Evolutionary conservation across 2,113 vertebrate species (phyloP).

Genomic region (Forbesichthys agassizii): DNA sequence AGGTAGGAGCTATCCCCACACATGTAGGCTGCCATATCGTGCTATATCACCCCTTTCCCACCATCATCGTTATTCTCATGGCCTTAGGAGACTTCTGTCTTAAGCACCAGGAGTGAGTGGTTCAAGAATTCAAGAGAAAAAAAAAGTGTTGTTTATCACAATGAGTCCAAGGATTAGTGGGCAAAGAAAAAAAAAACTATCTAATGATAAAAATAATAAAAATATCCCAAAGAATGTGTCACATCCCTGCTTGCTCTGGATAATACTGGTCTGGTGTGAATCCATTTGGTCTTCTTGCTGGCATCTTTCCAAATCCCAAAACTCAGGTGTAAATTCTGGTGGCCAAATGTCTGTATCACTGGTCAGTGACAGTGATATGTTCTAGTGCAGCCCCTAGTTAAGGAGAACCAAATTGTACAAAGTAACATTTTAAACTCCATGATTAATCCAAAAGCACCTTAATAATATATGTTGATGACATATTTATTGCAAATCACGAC

Average conservation of each 20-base stretch:
- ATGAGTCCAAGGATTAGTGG: background rate
- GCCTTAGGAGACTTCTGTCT: constrained; percentile 21
- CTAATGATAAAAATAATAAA: background rate
- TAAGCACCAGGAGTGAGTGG: constrained; percentile 47
- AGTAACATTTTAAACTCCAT: background rate
- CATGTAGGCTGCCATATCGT: background rate
- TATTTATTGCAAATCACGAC: too few relatives aligned
- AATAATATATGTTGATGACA: background rate
- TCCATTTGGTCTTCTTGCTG: background rate
- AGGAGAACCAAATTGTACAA: background rate
- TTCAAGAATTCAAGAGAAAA: constrained; percentile 18
- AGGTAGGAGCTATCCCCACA: too few relatives aligned
- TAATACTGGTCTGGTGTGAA: constrained; percentile 16
- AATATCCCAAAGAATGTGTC: background rate
- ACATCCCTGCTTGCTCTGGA: constrained; percentile 22
- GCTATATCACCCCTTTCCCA: constrained; percentile 17
- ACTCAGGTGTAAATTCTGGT: too few relatives aligned
- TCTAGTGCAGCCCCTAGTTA: background rate
- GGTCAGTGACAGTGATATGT: background rate
- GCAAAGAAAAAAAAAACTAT: constrained; percentile 3
- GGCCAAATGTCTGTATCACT: too few relatives aligned
- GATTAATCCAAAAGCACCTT: background rate
- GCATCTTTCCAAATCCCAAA: too few relatives aligned
- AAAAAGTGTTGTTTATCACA: background rate
- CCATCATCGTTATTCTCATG: constrained; percentile 16